Conservation (phyloP, 2,888 invertebrate genomes). For the Patella ulyssiponensis region DNA sequence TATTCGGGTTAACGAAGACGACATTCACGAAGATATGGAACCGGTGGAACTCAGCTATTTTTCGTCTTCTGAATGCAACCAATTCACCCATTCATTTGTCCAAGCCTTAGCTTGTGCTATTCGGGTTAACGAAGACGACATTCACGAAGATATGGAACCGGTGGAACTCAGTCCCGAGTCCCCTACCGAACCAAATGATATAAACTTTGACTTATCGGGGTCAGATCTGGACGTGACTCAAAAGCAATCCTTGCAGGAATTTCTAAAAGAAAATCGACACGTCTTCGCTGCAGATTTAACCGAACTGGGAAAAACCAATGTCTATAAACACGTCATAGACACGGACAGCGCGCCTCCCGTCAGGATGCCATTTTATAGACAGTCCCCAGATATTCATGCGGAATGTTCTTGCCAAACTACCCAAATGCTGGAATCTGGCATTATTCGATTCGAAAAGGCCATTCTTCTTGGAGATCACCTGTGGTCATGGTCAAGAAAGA, state of each 20-base stretch:
- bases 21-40: too few relatives aligned
- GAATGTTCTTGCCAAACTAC: conserved; percentile 33
- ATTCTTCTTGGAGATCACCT: conserved; percentile 34
- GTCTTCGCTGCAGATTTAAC: conserved; percentile 29
- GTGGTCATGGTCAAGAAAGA: conserved; percentile 39
- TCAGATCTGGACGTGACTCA: conserved; percentile 17
- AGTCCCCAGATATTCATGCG: conserved; percentile 26
- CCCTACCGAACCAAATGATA: not conserved
- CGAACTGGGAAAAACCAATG: conserved; percentile 34
- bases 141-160: too few relatives aligned
- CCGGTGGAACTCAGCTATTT: not conserved
- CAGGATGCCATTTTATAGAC: conserved; percentile 28
- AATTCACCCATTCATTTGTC: conserved; percentile 25
- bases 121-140: not conserved
- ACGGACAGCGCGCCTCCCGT: conserved; percentile 36
- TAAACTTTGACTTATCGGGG: conserved; percentile 21
- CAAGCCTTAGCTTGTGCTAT: conserved; percentile 23
- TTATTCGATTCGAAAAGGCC: not conserved
- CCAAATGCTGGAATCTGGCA: conserved; percentile 35
- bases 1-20: not conserved
- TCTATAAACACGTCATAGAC: conserved; percentile 37
- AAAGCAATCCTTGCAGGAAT: not conserved
- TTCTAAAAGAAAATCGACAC: conserved; percentile 11
- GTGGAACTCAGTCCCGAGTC: too few relatives aligned
- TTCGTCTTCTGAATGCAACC: conserved; percentile 33